phyloP scores from a whole-genome alignment of 2,888 invertebrate genomes.

The Glyphotaelius pellucidus region DNA sequence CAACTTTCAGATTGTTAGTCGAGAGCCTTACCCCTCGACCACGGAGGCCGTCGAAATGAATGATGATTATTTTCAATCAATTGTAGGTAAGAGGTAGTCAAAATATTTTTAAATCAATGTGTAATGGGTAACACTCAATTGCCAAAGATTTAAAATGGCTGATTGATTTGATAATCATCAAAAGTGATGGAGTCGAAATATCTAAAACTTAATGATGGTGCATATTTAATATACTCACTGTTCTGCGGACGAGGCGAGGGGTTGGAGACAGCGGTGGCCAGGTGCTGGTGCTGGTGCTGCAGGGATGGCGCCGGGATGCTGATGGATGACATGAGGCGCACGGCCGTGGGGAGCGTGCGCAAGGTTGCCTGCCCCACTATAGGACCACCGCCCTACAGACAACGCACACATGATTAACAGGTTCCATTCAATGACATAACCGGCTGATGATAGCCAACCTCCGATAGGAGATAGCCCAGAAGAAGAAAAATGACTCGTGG shows the following conservation, averaged over 20 bases:
- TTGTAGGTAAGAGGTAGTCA: neutral
- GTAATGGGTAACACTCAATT: too few relatives aligned
- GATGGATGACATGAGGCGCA: conserved; percentile 56
- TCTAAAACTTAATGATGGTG: too few relatives aligned
- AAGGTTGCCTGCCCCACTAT: conserved; percentile 50
- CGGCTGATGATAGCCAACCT: neutral
- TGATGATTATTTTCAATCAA: neutral
- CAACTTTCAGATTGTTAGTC: too few relatives aligned
- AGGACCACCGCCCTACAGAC: conserved; percentile 41
- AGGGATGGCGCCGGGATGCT: conserved; percentile 48
- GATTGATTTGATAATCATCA: too few relatives aligned
- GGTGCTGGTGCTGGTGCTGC: conserved; percentile 48
- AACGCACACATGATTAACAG: neutral
- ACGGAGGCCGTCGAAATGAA: neutral
- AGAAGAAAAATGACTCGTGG: neutral
- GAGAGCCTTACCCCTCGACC: too few relatives aligned
- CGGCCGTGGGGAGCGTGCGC: conserved; percentile 50
- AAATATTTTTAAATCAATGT: too few relatives aligned
- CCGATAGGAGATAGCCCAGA: neutral
- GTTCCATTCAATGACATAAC: neutral
- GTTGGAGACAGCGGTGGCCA: conserved; percentile 38
- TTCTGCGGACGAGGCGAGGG: conserved; percentile 33
- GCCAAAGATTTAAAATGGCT: too few relatives aligned
- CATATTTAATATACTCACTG: conserved; percentile 33
- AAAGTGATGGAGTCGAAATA: too few relatives aligned